These are phyloP conservation scores for Lathronympha strigana DNA, from an alignment of 2,888 invertebrate species.

Conservation along the genomic window DNA sequence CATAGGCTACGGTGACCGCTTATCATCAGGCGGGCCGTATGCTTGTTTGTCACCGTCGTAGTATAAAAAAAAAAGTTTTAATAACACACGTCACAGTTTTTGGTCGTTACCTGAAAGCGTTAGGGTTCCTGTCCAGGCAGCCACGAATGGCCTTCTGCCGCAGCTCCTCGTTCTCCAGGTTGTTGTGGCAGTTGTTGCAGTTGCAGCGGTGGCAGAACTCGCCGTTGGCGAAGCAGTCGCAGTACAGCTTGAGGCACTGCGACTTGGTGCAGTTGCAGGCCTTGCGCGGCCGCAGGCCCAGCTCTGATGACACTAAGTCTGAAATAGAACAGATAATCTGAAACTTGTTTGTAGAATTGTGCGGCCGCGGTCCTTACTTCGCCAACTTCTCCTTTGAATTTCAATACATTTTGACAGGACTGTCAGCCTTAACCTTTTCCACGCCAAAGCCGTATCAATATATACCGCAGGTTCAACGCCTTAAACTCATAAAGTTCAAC, in stretches of 20 bases:
- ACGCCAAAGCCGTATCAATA: too few species aligned
- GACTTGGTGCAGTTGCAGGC: conserved; percentile 99
- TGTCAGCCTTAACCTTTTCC: too few species aligned
- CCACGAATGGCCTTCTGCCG: conserved; percentile 96
- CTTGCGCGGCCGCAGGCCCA: conserved; percentile 89
- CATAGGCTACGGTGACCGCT: too few species aligned
- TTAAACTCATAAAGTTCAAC: too few species aligned
- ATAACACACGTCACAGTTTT: too few species aligned
- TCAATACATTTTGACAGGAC: too few species aligned
- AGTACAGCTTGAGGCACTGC: conserved; percentile 98
- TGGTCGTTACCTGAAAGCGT: conserved; percentile 90
- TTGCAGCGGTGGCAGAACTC: conserved; percentile 99
- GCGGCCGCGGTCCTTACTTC: too few species aligned
- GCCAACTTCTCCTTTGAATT: too few species aligned
- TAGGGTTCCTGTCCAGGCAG: conserved; percentile 98
- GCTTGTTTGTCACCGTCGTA: too few species aligned
- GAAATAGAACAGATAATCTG: not conserved
- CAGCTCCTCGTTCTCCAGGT: conserved; percentile 97
- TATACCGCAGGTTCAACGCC: too few species aligned
- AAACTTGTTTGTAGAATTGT: not conserved
- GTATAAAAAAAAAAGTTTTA: too few species aligned
- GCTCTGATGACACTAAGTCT: conserved; percentile 62
- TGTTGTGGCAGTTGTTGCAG: conserved; percentile 98
- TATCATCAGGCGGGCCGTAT: too few species aligned
- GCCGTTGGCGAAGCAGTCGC: conserved; percentile 99